Conservation (phyloP, 2,797 vertebrate genomes). For the Pseudochirops cupreus region DNA sequence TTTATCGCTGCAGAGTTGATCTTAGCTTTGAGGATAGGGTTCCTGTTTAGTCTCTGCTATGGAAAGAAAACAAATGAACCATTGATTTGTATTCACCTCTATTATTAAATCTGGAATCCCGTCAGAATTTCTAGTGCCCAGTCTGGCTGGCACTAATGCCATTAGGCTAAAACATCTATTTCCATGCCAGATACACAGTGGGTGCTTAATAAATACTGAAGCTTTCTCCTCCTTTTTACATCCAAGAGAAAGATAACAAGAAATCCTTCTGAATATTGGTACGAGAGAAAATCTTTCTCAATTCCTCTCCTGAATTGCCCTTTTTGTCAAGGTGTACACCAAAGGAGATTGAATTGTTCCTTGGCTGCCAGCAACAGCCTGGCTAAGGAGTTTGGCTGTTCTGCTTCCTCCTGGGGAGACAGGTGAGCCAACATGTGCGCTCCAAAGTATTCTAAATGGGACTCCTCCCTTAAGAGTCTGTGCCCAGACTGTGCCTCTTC, state of each 20-base stretch:
- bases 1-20: slow-evolving; percentile 34
- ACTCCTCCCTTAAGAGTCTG: background rate
- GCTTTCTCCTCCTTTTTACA: slow-evolving; percentile 32
- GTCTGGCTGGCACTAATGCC: slow-evolving; percentile 21
- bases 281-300: slow-evolving; percentile 2
- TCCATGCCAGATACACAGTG: background rate
- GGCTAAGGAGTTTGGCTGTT: background rate
- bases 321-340: background rate
- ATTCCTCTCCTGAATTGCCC: background rate
- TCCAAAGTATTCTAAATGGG: background rate
- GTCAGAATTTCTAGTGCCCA: slow-evolving; percentile 33
- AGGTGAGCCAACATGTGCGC: background rate
- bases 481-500: background rate
- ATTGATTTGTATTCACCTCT: slow-evolving; percentile 37
- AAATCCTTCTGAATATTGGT: background rate
- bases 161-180: slow-evolving; percentile 34
- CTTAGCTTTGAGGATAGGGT: background rate
- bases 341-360: slow-evolving; percentile 1
- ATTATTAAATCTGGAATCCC: slow-evolving; percentile 32
- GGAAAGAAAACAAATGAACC: slow-evolving; percentile 46
- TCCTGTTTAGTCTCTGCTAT: slow-evolving; percentile 60
- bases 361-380: background rate
- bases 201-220: background rate
- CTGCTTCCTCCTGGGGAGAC: background rate
- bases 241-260: slow-evolving; percentile 20